phyloP scores from a whole-genome alignment of 2,888 invertebrate species.

The Cheilosia vernalis region DNA sequence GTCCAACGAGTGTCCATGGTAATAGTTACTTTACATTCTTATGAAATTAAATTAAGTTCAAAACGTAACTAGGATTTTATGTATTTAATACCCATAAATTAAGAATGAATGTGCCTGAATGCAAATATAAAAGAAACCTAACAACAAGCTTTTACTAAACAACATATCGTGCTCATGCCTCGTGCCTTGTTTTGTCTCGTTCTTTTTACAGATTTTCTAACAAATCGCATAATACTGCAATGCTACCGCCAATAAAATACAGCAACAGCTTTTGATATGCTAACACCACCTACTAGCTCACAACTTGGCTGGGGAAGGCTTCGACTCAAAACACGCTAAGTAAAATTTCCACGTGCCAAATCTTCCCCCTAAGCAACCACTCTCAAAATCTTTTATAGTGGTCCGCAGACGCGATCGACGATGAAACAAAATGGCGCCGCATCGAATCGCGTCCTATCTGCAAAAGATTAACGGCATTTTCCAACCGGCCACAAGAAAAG shows the following conservation, averaged over 20 bases:
- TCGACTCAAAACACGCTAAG: slow-evolving; percentile 11
- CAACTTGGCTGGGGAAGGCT: background rate
- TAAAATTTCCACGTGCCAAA: slow-evolving; percentile 48
- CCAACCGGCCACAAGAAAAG: slow-evolving; percentile 64
- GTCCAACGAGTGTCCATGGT: too few relatives aligned
- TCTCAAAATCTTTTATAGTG: slow-evolving; percentile 12
- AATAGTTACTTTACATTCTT: too few relatives aligned
- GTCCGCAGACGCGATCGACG: background rate
- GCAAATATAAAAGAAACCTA: background rate
- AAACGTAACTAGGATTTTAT: too few relatives aligned
- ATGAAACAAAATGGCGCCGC: slow-evolving; percentile 66
- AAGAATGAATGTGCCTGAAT: slow-evolving; percentile 11
- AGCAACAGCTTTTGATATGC: slow-evolving; percentile 34
- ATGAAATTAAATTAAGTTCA: too few relatives aligned
- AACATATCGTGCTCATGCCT: slow-evolving; percentile 34
- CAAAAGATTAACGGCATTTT: slow-evolving; percentile 60
- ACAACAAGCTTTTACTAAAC: slow-evolving; percentile 64
- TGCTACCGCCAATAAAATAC: slow-evolving; percentile 43
- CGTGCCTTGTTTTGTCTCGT: slow-evolving; percentile 28
- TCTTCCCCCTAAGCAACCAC: background rate
- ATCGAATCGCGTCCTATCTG: slow-evolving; percentile 43
- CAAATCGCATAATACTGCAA: slow-evolving; percentile 45
- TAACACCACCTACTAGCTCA: slow-evolving; percentile 22
- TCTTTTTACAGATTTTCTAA: slow-evolving; percentile 65
- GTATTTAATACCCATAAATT: too few relatives aligned